These are phyloP conservation scores for Sinotaia quadrata DNA, from an alignment of 2,888 invertebrate genomes.

Conservation along the genomic window DNA sequence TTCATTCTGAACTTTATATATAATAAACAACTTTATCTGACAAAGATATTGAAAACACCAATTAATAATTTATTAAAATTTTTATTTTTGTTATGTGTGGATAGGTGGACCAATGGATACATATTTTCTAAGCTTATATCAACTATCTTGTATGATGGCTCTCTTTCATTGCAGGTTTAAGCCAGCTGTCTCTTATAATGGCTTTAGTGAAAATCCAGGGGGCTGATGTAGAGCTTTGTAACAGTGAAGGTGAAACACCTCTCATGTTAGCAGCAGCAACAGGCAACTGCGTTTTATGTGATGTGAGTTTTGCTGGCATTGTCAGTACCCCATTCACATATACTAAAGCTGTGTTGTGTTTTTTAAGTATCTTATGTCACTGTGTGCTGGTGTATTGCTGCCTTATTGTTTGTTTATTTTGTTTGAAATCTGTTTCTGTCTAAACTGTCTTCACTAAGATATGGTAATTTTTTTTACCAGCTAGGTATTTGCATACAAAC, in stretches of 20 bases:
- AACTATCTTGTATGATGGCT: not conserved
- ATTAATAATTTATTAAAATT: no score
- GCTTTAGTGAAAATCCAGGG: conserved; percentile 56
- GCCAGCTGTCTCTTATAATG: conserved; percentile 57
- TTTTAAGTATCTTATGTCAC: not conserved
- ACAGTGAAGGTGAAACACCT: conserved; percentile 59
- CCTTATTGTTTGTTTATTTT: not conserved
- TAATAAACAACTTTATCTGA: no score
- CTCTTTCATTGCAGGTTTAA: conserved; percentile 48
- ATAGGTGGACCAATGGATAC: no score
- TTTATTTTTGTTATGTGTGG: no score
- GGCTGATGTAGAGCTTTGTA: conserved; percentile 62
- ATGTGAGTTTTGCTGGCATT: conserved; percentile 59
- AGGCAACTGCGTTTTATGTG: conserved; percentile 61
- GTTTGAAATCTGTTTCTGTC: no score
- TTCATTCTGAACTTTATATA: no score
- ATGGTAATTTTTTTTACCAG: no score
- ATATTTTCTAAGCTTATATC: no score
- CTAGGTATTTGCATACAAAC: no score
- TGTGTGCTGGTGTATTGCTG: not conserved
- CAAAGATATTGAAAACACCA: no score
- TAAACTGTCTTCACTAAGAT: no score
- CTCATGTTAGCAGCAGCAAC: conserved; percentile 60
- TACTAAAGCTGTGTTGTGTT: not conserved
- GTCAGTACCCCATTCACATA: no score